phyloP scores from a whole-genome alignment of 1,140 invertebrate species.

The Tetragnatha versicolor region DNA sequence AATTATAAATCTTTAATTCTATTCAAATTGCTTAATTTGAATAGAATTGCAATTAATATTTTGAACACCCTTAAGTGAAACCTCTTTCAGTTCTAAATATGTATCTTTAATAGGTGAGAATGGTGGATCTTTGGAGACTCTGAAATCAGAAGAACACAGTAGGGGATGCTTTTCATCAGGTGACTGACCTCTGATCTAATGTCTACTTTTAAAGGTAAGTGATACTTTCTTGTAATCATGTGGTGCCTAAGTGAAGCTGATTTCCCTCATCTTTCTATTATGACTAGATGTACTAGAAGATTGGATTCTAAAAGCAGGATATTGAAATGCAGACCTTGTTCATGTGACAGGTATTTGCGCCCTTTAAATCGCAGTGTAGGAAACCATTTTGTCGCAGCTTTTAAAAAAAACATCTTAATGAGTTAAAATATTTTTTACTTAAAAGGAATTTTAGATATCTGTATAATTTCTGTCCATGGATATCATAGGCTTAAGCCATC shows the following conservation, averaged over 20 bases:
- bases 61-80: no score
- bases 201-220: slow-evolving; percentile 43
- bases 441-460: no score
- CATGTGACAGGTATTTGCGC: slow-evolving; percentile 48
- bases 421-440: no score
- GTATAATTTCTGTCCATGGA: no score
- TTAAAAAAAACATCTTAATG: no score
- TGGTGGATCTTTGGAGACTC: slow-evolving; percentile 28
- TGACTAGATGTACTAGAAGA: slow-evolving; percentile 46
- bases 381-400: slow-evolving; percentile 8
- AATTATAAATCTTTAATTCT: no score
- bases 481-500: no score
- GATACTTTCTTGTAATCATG: neutral
- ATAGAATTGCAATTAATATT: no score
- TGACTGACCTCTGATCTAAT: slow-evolving; percentile 54
- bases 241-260: slow-evolving; percentile 51
- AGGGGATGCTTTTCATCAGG: slow-evolving; percentile 44
- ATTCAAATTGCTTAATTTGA: no score
- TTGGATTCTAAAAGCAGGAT: slow-evolving; percentile 44
- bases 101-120: slow-evolving; percentile 38
- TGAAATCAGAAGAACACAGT: slow-evolving; percentile 28
- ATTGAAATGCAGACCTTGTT: slow-evolving; percentile 30
- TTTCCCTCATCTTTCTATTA: slow-evolving; percentile 51
- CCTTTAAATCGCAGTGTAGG: slow-evolving; percentile 38
- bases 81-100: no score